phyloP scores from a whole-genome alignment of 2,113 vertebrate genomes.

The Poeciliopsis turrubarensis region DNA sequence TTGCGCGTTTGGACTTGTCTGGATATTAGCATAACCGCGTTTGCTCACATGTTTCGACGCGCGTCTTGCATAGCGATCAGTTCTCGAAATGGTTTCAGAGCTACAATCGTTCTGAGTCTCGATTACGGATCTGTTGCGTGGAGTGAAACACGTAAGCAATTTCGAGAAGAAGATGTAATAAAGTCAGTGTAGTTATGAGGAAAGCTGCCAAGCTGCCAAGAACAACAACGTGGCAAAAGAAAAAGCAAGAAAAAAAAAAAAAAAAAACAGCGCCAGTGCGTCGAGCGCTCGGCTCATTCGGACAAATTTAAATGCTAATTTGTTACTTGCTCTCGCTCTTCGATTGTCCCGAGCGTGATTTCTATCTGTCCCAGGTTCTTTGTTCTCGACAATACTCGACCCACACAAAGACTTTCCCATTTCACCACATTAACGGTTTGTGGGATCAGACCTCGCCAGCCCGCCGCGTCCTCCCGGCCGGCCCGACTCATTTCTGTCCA shows the following conservation, averaged over 20 bases:
- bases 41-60: neutral
- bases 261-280: neutral
- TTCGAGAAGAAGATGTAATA: neutral
- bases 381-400: neutral
- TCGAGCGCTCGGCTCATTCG: neutral
- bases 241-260: no score
- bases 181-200: neutral
- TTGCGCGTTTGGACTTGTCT: no score
- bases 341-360: neutral
- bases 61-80: neutral
- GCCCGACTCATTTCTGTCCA: conserved; percentile 20
- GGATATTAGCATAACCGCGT: neutral
- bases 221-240: neutral
- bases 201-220: neutral
- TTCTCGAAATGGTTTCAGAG: neutral
- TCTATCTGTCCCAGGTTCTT: neutral
- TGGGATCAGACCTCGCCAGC: conserved; percentile 7
- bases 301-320: neutral
- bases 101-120: neutral
- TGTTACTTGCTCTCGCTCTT: neutral
- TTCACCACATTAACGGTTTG: conserved; percentile 21
- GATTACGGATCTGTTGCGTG: neutral
- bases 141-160: neutral
- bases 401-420: neutral
- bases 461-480: neutral